phyloP scores from a whole-genome alignment of 2,797 vertebrate genomes.

The Sebastes itinus region DNA sequence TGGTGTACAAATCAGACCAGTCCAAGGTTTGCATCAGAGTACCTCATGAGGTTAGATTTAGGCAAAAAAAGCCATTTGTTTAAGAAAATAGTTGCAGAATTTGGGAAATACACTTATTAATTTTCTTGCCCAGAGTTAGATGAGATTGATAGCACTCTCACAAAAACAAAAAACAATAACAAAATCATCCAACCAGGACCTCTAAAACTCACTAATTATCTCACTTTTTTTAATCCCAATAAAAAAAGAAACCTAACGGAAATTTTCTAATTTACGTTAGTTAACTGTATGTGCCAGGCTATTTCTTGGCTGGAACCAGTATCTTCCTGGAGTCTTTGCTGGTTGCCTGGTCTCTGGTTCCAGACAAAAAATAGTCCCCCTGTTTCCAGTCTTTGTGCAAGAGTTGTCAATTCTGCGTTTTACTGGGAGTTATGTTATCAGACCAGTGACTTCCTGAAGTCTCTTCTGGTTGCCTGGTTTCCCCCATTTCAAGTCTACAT shows the following conservation, averaged over 20 bases:
- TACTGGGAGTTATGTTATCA: not conserved
- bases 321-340: not conserved
- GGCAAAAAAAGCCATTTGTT: not conserved
- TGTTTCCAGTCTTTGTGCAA: not conserved
- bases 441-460: not conserved
- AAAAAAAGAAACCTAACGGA: not conserved
- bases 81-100: not conserved
- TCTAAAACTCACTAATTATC: not conserved
- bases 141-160: not conserved
- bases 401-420: not conserved
- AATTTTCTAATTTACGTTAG: too few species aligned
- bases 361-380: not conserved
- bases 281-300: not conserved
- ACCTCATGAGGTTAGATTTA: not conserved
- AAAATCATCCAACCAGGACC: not conserved
- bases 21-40: not conserved
- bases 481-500: not conserved
- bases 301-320: not conserved
- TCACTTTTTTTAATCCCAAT: not conserved
- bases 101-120: not conserved
- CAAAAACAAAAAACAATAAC: too few species aligned
- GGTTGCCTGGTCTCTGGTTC: not conserved
- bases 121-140: not conserved
- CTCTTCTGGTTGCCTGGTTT: not conserved
- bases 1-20: not conserved